phyloP scores from a whole-genome alignment of 2,113 vertebrate genomes.

The Sebastes fasciatus region DNA sequence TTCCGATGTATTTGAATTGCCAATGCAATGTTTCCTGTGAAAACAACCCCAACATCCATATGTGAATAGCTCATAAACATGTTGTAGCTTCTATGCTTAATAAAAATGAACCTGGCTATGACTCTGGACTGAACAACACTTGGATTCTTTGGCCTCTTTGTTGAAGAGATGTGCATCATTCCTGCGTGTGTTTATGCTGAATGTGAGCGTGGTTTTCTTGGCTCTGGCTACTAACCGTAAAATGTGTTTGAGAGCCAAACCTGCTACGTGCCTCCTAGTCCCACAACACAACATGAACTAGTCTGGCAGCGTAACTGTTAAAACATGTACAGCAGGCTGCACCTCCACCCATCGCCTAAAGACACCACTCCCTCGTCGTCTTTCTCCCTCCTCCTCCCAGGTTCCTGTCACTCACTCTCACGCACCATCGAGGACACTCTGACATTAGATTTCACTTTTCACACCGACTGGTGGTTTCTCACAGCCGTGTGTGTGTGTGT shows the following conservation, averaged over 20 bases:
- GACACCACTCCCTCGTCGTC: constrained; percentile 71
- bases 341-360: constrained; percentile 47
- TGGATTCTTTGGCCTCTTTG: not conserved
- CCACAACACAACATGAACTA: not conserved
- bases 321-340: constrained; percentile 3
- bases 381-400: not conserved
- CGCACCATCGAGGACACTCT: not conserved
- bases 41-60: not conserved
- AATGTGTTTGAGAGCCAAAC: not conserved
- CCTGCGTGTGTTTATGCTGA: not conserved
- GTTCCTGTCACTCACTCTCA: constrained; percentile 12
- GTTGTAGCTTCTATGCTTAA: constrained; percentile 12
- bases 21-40: constrained; percentile 2
- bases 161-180: not conserved
- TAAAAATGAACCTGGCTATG: constrained; percentile 30
- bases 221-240: not conserved
- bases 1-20: not conserved
- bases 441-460: not conserved
- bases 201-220: not conserved
- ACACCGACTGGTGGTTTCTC: not conserved
- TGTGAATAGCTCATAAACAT: constrained; percentile 42
- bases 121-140: not conserved
- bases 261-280: not conserved
- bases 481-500: not conserved
- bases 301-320: constrained; percentile 24